Evolutionary conservation across 1,140 invertebrate species (phyloP), one percentile per base, ranked within the genome.

Genomic region (Drosophila subpulchrella): DNA sequence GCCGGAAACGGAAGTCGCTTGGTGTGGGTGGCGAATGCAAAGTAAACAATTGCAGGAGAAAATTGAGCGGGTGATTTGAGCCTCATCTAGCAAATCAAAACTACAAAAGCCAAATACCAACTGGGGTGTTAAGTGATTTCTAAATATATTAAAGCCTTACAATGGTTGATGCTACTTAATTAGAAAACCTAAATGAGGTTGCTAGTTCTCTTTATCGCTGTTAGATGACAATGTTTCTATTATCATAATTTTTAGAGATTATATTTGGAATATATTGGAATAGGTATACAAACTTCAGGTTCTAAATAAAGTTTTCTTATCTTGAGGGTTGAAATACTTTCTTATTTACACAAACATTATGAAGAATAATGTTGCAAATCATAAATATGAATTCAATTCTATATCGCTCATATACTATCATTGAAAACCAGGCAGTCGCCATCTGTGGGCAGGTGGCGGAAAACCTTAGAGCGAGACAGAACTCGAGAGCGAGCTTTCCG

Each of bases 401-500:
- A 38, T 10, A 10, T 4, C 24, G 8, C n/a, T 12, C 2, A 30
- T 32, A 10, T 24, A 34, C 27, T 10, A 66, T 30, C 15, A 32
- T 15, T 39, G 10, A 13, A 17, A 38, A 32, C 27, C 17, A 13
- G 15, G 6, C 13, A 27, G 34, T 2, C 44, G 75, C 82, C 82
- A 88, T 76, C 83, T 88, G 51, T 62, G 32, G 83, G 17, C 12
- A 0, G 27, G 55, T 30, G 41, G 48, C 38, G 4, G 30, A 42
- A 51, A 8, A 2, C 12, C 10, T 15, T 0, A 39, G 38, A 58
- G 15, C 27, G 42, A 59, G 39, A 65, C 13, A 32, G 57, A n/a
- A 41, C 6, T 3, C 17, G 46, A 55, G 57, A 75, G 71, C 50
- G 62, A 86, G 83, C 83, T 86, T 86, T 85, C 47, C 11, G n/a